These are phyloP conservation scores for Xerus inauris DNA, from an alignment of 2,113 vertebrate species.

Conservation along the genomic window DNA sequence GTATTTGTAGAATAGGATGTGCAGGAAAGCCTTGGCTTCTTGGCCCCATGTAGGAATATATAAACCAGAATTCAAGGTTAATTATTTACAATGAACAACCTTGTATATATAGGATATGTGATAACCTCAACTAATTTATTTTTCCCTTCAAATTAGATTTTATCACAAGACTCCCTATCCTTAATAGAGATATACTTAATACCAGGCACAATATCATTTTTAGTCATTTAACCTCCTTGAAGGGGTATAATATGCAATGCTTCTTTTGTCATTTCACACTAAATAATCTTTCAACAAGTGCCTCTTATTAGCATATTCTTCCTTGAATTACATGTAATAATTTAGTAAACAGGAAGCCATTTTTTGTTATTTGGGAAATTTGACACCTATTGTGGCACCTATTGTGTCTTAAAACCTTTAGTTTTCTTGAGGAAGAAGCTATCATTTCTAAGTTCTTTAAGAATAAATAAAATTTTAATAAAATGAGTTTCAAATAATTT, in stretches of 20 bases:
- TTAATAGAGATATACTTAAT: not conserved
- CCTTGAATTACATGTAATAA: not conserved
- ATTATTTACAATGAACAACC: not conserved
- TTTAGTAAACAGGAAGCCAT: not conserved
- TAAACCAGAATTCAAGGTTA: not conserved
- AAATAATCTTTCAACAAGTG: not conserved
- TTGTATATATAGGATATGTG: not conserved
- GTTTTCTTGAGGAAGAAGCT: not conserved
- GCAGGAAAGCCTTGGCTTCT: too few species aligned
- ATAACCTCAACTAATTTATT: not conserved
- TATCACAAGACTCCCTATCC: not conserved
- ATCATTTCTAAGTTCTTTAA: not conserved
- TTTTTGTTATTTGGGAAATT: not conserved
- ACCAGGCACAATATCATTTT: not conserved
- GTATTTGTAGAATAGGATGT: too few species aligned
- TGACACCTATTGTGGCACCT: not conserved
- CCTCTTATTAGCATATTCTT: not conserved
- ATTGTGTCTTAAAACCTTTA: not conserved
- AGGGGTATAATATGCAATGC: not conserved
- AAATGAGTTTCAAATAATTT: not conserved
- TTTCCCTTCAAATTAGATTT: not conserved
- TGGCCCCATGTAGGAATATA: too few species aligned
- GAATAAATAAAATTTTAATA: not conserved
- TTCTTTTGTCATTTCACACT: not conserved
- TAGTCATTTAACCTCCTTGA: not conserved